phyloP scores from a whole-genome alignment of 2,797 vertebrate species.

The Stomatorhinus walkeri region DNA sequence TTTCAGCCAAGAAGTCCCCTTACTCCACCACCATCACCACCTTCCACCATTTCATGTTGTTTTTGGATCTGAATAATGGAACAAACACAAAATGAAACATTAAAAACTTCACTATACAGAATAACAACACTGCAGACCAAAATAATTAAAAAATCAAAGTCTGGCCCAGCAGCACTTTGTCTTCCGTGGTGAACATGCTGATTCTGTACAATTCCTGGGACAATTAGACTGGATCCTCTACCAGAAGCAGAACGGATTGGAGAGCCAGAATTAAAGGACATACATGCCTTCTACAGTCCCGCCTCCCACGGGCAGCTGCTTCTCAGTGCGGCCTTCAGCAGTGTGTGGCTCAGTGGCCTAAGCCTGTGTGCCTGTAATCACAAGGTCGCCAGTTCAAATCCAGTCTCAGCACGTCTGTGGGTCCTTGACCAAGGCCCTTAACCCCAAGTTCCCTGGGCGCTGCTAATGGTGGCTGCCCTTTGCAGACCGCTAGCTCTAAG shows the following conservation, averaged over 20 bases:
- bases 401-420: no score
- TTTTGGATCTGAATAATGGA: constrained; percentile 24
- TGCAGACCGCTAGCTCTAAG: no score
- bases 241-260: background rate
- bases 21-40: constrained; percentile 8
- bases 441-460: no score
- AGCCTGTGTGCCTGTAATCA: no score
- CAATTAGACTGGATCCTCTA: background rate
- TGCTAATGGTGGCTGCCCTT: no score
- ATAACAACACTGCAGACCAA: background rate
- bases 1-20: constrained; percentile 30
- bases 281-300: background rate
- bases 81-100: constrained; percentile 25
- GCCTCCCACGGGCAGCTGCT: background rate
- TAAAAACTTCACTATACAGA: background rate
- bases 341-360: no score
- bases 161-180: background rate
- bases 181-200: background rate
- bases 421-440: no score
- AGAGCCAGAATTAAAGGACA: background rate
- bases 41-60: background rate
- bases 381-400: no score
- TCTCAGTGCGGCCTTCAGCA: background rate
- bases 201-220: background rate
- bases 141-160: background rate